Conservation (phyloP, 2,888 invertebrate genomes). For the Eilema griseolum region DNA sequence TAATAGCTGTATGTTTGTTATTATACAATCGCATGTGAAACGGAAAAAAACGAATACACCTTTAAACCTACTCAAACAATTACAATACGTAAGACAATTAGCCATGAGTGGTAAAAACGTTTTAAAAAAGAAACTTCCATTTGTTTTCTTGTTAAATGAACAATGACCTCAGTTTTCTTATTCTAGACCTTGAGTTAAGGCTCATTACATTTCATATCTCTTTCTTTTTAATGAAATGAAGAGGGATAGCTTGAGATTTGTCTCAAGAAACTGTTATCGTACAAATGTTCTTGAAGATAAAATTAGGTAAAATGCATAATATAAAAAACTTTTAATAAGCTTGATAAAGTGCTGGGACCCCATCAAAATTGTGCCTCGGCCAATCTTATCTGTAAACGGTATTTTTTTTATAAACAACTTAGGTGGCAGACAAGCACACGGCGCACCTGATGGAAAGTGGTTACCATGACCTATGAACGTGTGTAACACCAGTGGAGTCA, state of each 20-base stretch:
- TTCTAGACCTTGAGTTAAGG: neutral
- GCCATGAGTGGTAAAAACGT: neutral
- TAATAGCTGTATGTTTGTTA: too few relatives aligned
- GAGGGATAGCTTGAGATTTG: neutral
- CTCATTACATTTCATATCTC: neutral
- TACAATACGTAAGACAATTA: neutral
- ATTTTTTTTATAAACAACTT: too few relatives aligned
- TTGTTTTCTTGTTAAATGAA: neutral
- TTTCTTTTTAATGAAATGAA: neutral
- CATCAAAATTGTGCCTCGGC: too few relatives aligned
- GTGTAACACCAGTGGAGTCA: too few relatives aligned
- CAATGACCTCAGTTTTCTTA: neutral
- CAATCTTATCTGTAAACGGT: too few relatives aligned
- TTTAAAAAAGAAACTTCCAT: neutral
- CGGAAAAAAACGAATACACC: neutral
- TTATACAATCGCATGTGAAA: neutral
- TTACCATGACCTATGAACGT: too few relatives aligned
- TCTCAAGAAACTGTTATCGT: neutral
- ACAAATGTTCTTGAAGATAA: neutral
- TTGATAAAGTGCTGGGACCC: too few relatives aligned
- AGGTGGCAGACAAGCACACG: too few relatives aligned
- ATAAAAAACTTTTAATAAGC: too few relatives aligned
- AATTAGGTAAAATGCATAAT: neutral
- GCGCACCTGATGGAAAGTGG: too few relatives aligned
- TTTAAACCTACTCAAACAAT: neutral